Conservation (phyloP, 2,113 vertebrate genomes). For the Triplophysa rosa region DNA sequence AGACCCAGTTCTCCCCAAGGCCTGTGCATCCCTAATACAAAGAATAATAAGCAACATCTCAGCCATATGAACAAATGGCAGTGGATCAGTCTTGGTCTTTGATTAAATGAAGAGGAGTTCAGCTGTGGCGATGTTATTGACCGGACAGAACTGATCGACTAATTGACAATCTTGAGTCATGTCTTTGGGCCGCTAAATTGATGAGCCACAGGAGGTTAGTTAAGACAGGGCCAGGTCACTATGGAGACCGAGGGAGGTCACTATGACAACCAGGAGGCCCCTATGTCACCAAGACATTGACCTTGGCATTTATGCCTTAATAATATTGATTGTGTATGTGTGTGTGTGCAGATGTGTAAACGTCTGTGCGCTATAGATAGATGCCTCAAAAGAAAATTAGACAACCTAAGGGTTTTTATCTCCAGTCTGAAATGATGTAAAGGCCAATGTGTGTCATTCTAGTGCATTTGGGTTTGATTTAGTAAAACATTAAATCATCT, state of each 20-base stretch:
- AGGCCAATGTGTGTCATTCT: background rate
- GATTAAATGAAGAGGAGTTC: slow-evolving; percentile 41
- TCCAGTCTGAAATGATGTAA: background rate
- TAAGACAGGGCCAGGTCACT: slow-evolving; percentile 35
- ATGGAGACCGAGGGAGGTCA: slow-evolving; percentile 35
- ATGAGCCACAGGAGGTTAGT: slow-evolving; percentile 46
- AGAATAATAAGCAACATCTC: slow-evolving; percentile 14
- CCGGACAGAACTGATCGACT: slow-evolving; percentile 44
- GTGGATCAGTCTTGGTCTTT: slow-evolving; percentile 25
- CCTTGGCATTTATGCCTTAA: slow-evolving; percentile 38
- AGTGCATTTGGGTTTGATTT: too few species aligned
- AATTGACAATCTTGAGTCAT: slow-evolving; percentile 46
- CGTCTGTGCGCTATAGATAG: too few species aligned
- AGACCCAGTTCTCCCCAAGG: background rate
- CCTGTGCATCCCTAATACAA: background rate
- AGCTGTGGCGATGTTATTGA: slow-evolving; percentile 43
- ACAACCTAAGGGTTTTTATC: background rate
- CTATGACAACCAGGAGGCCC: slow-evolving; percentile 37
- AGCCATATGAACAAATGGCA: slow-evolving; percentile 21
- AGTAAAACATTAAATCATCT: too few species aligned
- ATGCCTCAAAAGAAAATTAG: too few species aligned
- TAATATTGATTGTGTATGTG: slow-evolving; percentile 10
- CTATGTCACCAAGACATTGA: slow-evolving; percentile 45
- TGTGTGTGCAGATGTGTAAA: background rate
- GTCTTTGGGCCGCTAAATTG: slow-evolving; percentile 44